Evolutionary conservation across 2,888 invertebrate genomes (phyloP).

Genomic region (Lucinisca nassula): DNA sequence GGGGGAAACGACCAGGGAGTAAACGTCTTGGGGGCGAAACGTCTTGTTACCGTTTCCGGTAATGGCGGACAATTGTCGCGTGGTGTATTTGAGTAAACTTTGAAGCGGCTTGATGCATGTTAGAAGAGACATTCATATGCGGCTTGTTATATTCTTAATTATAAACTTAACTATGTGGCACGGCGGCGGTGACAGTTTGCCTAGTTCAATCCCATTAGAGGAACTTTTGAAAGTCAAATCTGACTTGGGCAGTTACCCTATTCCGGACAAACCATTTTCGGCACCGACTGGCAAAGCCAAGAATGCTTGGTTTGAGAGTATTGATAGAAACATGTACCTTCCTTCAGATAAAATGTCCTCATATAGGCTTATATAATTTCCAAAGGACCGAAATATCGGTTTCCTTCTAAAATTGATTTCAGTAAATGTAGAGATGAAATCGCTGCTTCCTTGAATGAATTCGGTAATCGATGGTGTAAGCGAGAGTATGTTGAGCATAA

Average conservation of each 20-base stretch:
- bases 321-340: background rate
- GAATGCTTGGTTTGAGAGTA: background rate
- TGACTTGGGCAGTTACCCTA: background rate
- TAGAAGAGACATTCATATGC: background rate
- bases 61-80: background rate
- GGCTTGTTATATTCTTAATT: background rate
- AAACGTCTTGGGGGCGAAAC: too few species aligned
- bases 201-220: background rate
- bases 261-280: background rate
- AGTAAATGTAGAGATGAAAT: too few species aligned
- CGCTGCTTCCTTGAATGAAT: too few species aligned
- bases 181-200: background rate
- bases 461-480: too few species aligned
- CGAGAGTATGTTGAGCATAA: too few species aligned
- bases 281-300: background rate
- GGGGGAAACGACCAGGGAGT: too few species aligned
- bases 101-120: background rate
- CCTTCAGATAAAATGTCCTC: background rate
- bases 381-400: too few species aligned
- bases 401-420: too few species aligned
- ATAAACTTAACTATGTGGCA: background rate
- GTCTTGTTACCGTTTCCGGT: too few species aligned
- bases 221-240: background rate
- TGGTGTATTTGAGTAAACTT: background rate
- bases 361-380: too few species aligned